Evolutionary conservation across 1,140 invertebrate genomes (phyloP).

Genomic region (Zaprionus lachaisei): DNA sequence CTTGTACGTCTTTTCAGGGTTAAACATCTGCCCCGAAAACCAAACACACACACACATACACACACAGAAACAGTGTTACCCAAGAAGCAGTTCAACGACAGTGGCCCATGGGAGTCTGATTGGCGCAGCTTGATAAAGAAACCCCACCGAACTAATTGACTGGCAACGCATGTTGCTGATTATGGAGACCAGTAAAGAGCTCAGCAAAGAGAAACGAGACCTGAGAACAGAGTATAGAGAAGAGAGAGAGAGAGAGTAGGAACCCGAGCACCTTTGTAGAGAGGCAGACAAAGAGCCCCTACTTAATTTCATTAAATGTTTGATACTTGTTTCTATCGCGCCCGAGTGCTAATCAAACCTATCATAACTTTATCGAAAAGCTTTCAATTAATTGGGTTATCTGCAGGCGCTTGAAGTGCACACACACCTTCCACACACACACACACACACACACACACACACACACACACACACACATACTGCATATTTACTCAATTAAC

Average conservation of each 20-base stretch:
- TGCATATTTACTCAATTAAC: slow-evolving; percentile 64
- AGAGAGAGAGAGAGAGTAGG: not conserved
- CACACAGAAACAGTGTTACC: not conserved
- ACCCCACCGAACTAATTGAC: slow-evolving; percentile 23
- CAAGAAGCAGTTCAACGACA: slow-evolving; percentile 43
- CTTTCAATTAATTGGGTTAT: slow-evolving; percentile 83
- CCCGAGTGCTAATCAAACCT: slow-evolving; percentile 65
- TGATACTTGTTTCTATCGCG: slow-evolving; percentile 31
- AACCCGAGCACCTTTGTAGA: not conserved
- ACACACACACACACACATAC: slow-evolving; percentile 37
- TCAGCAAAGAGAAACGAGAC: too few species aligned
- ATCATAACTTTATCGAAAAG: slow-evolving; percentile 79
- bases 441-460: slow-evolving; percentile 20
- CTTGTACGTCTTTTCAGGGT: slow-evolving; percentile 25
- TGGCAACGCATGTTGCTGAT: slow-evolving; percentile 26
- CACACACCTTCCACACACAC: not conserved
- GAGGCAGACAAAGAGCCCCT: slow-evolving; percentile 1
- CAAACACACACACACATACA: not conserved
- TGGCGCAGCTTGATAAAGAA: slow-evolving; percentile 49
- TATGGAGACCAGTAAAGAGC: not conserved
- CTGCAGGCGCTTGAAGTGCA: slow-evolving; percentile 58
- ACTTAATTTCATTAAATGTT: slow-evolving; percentile 48
- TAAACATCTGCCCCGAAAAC: slow-evolving; percentile 22
- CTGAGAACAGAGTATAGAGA: not conserved
- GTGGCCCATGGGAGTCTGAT: slow-evolving; percentile 24